Evolutionary conservation across 2,113 vertebrate genomes (phyloP).

Genomic region (Oceanites oceanicus): DNA sequence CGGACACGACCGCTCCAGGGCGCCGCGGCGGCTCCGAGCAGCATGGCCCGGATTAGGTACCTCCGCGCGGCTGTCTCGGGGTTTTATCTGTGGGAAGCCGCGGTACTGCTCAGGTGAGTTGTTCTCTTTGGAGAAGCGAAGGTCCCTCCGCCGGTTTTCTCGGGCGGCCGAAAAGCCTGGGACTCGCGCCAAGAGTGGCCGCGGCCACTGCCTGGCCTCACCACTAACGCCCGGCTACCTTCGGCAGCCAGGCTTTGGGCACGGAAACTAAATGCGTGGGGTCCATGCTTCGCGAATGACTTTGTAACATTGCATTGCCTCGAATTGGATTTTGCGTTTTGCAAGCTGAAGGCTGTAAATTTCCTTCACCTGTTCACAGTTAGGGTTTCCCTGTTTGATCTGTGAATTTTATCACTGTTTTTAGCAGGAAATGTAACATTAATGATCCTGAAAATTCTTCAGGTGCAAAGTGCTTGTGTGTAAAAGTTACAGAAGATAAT

Average conservation of each 20-base stretch:
- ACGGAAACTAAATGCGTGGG: background rate
- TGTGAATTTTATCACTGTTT: background rate
- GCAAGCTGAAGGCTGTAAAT: background rate
- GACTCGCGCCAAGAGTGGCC: background rate
- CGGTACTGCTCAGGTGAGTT: conserved; percentile 79
- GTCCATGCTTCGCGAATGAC: background rate
- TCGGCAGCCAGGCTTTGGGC: background rate
- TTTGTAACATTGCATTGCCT: background rate
- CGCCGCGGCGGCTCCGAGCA: background rate
- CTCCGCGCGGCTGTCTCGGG: conserved; percentile 76
- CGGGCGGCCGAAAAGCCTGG: background rate
- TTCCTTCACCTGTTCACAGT: background rate
- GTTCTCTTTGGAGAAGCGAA: background rate
- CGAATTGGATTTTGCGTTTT: background rate
- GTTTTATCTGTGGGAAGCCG: conserved; percentile 81
- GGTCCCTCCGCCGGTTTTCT: too few relatives aligned
- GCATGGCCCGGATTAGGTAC: conserved; percentile 70
- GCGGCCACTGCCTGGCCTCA: background rate
- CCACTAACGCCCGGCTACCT: background rate
- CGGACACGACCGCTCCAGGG: background rate
- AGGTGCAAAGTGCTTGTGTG: background rate
- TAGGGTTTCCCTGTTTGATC: background rate
- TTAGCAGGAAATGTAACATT: background rate
- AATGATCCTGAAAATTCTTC: background rate
- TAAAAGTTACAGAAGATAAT: background rate